Conservation (phyloP, 1,140 invertebrate species). For the Zaprionus capensis region DNA sequence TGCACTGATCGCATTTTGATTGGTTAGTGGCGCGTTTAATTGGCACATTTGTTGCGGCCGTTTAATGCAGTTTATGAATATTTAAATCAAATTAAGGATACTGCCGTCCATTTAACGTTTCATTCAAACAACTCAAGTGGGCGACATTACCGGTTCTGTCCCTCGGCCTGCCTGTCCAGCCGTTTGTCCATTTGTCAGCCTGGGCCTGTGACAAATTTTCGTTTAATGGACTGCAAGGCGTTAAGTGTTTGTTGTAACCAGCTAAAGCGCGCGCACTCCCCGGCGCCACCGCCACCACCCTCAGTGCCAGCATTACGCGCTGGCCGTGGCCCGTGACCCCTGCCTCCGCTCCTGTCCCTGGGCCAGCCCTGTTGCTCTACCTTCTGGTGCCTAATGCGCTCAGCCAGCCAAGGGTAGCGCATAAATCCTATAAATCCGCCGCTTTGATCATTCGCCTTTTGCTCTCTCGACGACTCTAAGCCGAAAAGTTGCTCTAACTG, state of each 20-base stretch:
- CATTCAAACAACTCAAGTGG: conserved; percentile 61
- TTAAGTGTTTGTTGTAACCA: conserved; percentile 76
- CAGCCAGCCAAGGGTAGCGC: conserved; percentile 69
- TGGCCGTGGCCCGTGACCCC: not conserved
- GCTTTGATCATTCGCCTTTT: conserved; percentile 72
- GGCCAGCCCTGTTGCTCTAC: not conserved
- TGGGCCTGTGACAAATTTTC: conserved; percentile 67
- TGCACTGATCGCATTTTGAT: conserved; percentile 40
- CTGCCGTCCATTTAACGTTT: conserved; percentile 51
- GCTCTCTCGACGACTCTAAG: conserved; percentile 47
- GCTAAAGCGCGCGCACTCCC: conserved; percentile 42
- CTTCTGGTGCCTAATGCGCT: conserved; percentile 53
- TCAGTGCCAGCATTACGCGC: not conserved
- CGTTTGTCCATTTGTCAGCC: conserved; percentile 31
- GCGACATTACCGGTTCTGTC: conserved; percentile 9
- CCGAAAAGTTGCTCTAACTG: conserved; percentile 68
- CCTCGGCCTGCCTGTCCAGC: not conserved
- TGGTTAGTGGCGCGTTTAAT: conserved; percentile 46
- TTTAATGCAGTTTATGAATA: conserved; percentile 81
- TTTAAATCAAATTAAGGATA: conserved; percentile 76
- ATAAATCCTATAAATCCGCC: conserved; percentile 77
- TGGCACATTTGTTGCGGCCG: conserved; percentile 66
- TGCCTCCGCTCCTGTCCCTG: not conserved
- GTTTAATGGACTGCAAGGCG: conserved; percentile 77
- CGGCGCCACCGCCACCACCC: not conserved